These are phyloP conservation scores for Pelochelys cantorii DNA, from an alignment of 2,797 vertebrate species.

Conservation along the genomic window DNA sequence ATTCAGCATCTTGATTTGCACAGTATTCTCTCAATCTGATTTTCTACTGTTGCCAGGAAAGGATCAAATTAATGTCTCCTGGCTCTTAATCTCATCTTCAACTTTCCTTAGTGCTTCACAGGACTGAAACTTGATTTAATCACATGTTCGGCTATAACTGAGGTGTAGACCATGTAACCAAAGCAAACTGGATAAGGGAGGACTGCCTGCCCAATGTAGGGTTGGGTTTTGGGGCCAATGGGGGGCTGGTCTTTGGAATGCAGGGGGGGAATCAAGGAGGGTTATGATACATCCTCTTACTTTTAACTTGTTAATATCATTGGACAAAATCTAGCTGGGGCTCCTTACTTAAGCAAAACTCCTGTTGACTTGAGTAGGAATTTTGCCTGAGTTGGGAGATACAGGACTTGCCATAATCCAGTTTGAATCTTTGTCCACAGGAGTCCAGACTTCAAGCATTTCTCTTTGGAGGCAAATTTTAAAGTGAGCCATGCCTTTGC, in stretches of 20 bases:
- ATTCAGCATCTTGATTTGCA: neutral
- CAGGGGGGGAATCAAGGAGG: neutral
- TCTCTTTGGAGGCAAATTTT: neutral
- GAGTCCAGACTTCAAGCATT: neutral
- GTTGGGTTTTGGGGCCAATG: neutral
- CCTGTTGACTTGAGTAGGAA: neutral
- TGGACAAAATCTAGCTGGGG: neutral
- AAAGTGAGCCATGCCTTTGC: neutral
- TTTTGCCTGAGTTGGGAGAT: neutral
- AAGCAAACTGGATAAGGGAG: neutral
- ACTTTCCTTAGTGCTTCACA: neutral
- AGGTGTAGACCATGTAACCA: neutral
- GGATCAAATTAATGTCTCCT: neutral
- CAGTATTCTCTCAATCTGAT: neutral
- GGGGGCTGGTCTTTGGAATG: neutral
- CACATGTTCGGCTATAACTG: neutral
- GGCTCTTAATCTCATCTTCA: neutral
- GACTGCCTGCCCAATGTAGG: fast-evolving
- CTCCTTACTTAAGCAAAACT: neutral
- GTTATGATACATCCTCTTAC: neutral
- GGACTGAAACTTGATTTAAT: neutral
- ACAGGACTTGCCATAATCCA: neutral
- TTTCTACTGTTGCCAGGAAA: neutral
- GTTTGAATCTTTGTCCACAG: neutral
- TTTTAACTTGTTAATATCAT: neutral